Evolutionary conservation across 30 jellyfish, hydroid and myxozoan genomes (phyloP), one percentile per base, ranked within the genome.

Genomic region (Aurelia coerulea): DNA sequence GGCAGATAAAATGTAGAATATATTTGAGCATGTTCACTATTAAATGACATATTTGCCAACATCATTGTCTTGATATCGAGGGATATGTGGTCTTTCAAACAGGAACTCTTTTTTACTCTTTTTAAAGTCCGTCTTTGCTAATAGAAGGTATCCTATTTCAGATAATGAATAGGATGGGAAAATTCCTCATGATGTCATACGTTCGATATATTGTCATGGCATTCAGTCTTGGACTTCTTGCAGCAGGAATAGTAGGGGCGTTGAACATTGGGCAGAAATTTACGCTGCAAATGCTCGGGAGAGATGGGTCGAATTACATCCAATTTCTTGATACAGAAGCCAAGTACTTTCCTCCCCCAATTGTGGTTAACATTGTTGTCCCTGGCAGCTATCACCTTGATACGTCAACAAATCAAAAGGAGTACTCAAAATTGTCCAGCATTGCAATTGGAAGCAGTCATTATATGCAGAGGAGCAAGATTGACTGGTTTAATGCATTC

Each of bases 231-330:
- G 88, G 89, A 3, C 88, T 90, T 1, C 63, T 90, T 19, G 78
- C 91, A 10, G 91, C 91, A 42, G 97, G 97, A 12, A 58, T 90
- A 5, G 18, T 18, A 33, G 92, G 93, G 11, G 67, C 95, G 1
- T 70, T 73, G 74, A 65, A 84, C 68, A 77, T 90, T 83, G 72
- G 91, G 63, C 86, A 90, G 65, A 73, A 68, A 74, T 90, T 90
- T 83, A 82, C 82, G 15, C 70, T 88, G 76, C 70, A 68, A 41
- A 83, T 66, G 84, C 85, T 90, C 0, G 95, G 91, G 13, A 80
- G 73, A 39, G 97, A 90, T 76, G 95, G 95, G 17, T 90, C 97
- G 4, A 67, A 83, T 39, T 90, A 71, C 80, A 73, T 67, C 49
- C 52, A 83, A 15, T 90, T 71, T 76, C 83, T 82, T 12, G 91